Conservation (phyloP, 2,797 vertebrate species). For the Poeciliopsis infans region DNA sequence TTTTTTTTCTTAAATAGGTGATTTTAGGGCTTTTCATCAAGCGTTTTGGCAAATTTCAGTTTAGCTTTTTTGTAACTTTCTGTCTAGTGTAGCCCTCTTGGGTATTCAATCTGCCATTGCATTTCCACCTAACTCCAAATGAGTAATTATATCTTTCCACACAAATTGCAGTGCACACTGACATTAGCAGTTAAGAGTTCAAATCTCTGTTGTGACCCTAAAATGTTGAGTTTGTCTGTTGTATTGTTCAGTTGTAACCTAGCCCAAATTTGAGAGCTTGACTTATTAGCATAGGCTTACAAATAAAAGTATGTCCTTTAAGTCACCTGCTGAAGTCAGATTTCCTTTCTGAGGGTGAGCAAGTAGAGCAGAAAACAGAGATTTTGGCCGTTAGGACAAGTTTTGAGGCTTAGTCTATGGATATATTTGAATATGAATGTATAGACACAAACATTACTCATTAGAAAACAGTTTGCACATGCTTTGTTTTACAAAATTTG, state of each 20-base stretch:
- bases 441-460: constrained; percentile 42
- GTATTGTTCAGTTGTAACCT: not conserved
- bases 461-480: constrained; percentile 26
- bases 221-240: not conserved
- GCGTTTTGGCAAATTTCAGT: not conserved
- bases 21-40: not conserved
- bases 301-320: constrained; percentile 42
- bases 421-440: constrained; percentile 48
- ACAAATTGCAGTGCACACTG: not conserved
- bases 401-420: constrained; percentile 45
- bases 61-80: not conserved
- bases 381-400: constrained; percentile 25
- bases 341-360: constrained; percentile 16
- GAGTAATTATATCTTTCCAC: not conserved
- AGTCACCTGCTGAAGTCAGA: constrained; percentile 32
- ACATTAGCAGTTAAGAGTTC: not conserved
- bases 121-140: not conserved
- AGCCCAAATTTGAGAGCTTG: constrained; percentile 44
- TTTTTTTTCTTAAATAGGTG: not conserved
- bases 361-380: constrained; percentile 25
- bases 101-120: not conserved
- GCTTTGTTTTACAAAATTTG: constrained; percentile 17
- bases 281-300: constrained; percentile 44
- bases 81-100: not conserved
- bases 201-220: not conserved